Evolutionary conservation across 2,888 invertebrate genomes (phyloP).

Genomic region (Vandiemenella viatica): DNA sequence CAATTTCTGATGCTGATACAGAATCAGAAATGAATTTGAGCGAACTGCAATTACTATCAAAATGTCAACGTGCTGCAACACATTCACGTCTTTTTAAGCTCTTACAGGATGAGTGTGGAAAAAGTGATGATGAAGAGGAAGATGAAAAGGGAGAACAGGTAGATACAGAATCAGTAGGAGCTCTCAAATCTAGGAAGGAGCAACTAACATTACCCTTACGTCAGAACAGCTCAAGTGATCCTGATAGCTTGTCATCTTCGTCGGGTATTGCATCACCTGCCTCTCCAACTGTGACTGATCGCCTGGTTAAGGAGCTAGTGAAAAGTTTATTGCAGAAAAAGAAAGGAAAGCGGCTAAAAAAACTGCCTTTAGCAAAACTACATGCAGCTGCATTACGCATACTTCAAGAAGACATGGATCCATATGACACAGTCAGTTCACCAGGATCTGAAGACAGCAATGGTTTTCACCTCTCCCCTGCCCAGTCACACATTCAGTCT

Average conservation of each 20-base stretch:
- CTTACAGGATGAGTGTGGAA: slow-evolving; percentile 42
- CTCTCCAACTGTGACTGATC: slow-evolving; percentile 34
- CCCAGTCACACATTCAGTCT: slow-evolving; percentile 1
- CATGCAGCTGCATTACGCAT: slow-evolving; percentile 40
- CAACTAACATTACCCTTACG: slow-evolving; percentile 36
- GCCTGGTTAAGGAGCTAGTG: slow-evolving; percentile 40
- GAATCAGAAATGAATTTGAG: slow-evolving; percentile 42
- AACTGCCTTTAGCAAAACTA: slow-evolving; percentile 40
- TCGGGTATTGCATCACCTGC: slow-evolving; percentile 37
- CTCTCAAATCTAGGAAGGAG: slow-evolving; percentile 28
- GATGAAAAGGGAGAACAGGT: slow-evolving; percentile 20
- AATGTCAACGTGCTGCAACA: slow-evolving; percentile 53
- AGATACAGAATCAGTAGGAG: slow-evolving; percentile 8
- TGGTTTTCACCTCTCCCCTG: slow-evolving; percentile 21
- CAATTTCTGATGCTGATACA: slow-evolving; percentile 48
- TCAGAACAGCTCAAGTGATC: slow-evolving; percentile 31
- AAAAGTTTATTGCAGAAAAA: slow-evolving; percentile 39
- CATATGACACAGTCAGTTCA: slow-evolving; percentile 29
- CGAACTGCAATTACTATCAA: slow-evolving; percentile 38
- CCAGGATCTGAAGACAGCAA: slow-evolving; percentile 25
- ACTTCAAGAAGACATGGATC: slow-evolving; percentile 38
- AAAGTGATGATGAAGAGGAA: slow-evolving; percentile 20
- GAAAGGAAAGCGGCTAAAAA: slow-evolving; percentile 36
- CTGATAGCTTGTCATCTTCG: slow-evolving; percentile 34
- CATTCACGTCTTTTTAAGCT: slow-evolving; percentile 54